phyloP scores from a whole-genome alignment of 2,797 vertebrate genomes.

The Hyperoplus lanceolatus region DNA sequence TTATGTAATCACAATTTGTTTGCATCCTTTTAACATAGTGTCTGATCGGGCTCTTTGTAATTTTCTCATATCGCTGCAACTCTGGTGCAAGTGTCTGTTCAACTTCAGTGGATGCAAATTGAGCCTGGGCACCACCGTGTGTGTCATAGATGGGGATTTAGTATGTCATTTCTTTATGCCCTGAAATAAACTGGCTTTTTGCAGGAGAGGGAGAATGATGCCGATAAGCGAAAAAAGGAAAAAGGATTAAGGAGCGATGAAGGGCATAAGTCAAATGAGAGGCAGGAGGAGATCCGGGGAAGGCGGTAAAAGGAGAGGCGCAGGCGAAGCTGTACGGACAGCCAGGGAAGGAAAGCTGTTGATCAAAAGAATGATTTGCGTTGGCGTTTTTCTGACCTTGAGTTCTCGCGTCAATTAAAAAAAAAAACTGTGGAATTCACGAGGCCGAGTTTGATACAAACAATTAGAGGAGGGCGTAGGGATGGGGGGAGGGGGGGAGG shows the following conservation, averaged over 20 bases:
- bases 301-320: neutral
- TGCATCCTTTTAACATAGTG: neutral
- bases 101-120: neutral
- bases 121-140: constrained; percentile 9
- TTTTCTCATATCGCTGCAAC: neutral
- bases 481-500: constrained; percentile 3
- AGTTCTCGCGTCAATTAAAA: constrained; percentile 53
- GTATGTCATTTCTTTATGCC: constrained; percentile 36
- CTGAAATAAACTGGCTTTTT: constrained; percentile 7
- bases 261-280: constrained; percentile 18
- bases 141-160: neutral
- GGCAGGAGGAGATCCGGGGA: neutral
- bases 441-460: constrained; percentile 24
- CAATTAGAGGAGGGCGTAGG: constrained; percentile 13
- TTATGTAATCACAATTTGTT: neutral
- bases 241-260: neutral
- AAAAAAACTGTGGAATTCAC: constrained; percentile 40
- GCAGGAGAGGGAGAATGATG: neutral
- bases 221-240: neutral
- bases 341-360: constrained; percentile 26
- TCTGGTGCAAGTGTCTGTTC: neutral
- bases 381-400: constrained; percentile 60
- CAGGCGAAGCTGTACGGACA: constrained; percentile 2
- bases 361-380: constrained; percentile 30
- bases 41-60: neutral